Evolutionary conservation across 1,140 invertebrate species (phyloP).

Genomic region (Panonychus citri): DNA sequence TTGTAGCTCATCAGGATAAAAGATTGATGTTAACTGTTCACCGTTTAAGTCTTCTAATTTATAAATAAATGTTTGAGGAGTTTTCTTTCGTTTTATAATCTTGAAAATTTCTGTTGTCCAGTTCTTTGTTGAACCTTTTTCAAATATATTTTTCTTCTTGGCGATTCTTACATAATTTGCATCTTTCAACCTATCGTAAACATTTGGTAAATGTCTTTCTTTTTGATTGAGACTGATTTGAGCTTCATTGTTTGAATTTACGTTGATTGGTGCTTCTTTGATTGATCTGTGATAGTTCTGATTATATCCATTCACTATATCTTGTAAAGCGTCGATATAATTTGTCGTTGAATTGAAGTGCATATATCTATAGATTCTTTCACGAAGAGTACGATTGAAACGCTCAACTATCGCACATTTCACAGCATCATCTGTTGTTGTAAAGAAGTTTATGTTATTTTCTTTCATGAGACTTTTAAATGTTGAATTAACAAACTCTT

Average conservation of each 20-base stretch:
- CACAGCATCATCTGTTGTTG: conserved; percentile 16
- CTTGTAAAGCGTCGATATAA: neutral
- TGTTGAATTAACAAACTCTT: conserved; percentile 6
- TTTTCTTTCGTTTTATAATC: neutral
- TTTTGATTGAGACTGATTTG: neutral
- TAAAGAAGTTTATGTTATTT: conserved; percentile 24
- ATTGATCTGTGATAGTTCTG: conserved; percentile 23
- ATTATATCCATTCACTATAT: conserved; percentile 20
- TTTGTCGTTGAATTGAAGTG: neutral
- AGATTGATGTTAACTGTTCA: neutral
- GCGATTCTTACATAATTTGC: neutral
- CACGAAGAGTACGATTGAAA: conserved; percentile 24
- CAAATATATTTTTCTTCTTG: neutral
- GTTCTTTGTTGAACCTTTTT: neutral
- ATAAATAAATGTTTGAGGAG: neutral
- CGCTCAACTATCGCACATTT: conserved; percentile 27
- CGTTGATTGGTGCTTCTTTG: conserved; percentile 18
- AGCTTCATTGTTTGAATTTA: neutral
- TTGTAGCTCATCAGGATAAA: neutral
- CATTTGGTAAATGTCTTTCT: too few relatives aligned
- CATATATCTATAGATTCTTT: neutral
- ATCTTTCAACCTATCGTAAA: neutral
- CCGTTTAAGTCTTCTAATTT: neutral
- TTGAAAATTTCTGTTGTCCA: neutral
- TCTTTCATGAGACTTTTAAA: conserved; percentile 18